Evolutionary conservation across 2,888 invertebrate species (phyloP).

Genomic region (Euzophera pinguis): DNA sequence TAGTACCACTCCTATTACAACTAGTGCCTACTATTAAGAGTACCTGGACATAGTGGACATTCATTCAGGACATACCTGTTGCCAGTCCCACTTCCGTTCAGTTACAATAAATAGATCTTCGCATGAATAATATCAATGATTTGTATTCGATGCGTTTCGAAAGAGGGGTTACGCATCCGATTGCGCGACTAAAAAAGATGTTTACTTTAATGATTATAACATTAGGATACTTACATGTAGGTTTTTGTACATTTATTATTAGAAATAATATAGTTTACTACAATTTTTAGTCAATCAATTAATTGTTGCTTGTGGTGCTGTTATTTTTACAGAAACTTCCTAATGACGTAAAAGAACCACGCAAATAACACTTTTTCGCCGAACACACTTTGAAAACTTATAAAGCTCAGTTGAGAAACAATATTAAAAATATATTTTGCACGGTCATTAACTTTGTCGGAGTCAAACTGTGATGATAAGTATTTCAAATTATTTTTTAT

Average conservation of each 20-base stretch:
- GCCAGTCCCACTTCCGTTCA: slow-evolving; percentile 46
- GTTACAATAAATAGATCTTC: slow-evolving; percentile 38
- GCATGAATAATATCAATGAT: slow-evolving; percentile 37
- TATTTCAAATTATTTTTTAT: not conserved
- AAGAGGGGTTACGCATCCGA: slow-evolving; percentile 12
- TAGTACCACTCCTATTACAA: not conserved
- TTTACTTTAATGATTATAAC: no score
- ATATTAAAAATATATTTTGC: not conserved
- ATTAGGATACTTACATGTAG: no score
- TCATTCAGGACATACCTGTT: slow-evolving; percentile 27
- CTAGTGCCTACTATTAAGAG: not conserved
- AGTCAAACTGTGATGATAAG: not conserved
- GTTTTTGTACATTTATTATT: no score
- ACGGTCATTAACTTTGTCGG: slow-evolving; percentile 3
- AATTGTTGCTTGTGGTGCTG: no score
- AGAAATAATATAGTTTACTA: no score
- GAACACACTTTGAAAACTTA: not conserved
- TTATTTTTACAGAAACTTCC: no score
- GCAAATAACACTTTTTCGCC: not conserved
- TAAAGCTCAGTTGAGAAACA: not conserved
- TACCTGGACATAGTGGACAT: slow-evolving; percentile 41
- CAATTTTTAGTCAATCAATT: no score
- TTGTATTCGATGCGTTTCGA: slow-evolving; percentile 24
- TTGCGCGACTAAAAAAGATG: not conserved
- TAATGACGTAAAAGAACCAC: no score